phyloP scores from a whole-genome alignment of 2,797 vertebrate species.

The Pristis pectinata region DNA sequence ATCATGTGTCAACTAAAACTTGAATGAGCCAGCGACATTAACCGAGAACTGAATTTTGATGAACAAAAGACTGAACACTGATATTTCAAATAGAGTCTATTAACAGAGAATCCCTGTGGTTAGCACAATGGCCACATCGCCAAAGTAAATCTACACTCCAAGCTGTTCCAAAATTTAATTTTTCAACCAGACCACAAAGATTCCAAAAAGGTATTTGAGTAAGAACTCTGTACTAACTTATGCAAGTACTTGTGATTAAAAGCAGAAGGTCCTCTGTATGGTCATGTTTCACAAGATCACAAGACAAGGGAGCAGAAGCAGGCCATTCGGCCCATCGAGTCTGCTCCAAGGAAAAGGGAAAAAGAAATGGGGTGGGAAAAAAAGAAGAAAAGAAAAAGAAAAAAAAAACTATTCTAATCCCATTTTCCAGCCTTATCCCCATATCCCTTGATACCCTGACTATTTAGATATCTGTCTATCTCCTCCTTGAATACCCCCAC shows the following conservation, averaged over 20 bases:
- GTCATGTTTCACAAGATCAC: no score
- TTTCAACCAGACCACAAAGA: not conserved
- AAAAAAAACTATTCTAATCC: no score
- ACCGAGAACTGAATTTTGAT: not conserved
- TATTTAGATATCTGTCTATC: no score
- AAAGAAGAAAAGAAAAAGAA: no score
- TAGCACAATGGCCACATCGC: not conserved
- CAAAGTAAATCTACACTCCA: not conserved
- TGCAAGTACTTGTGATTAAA: not conserved
- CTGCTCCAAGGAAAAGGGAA: no score
- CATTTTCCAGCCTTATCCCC: no score
- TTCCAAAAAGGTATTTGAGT: not conserved
- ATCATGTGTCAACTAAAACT: not conserved
- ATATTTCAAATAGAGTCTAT: no score
- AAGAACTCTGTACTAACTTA: not conserved
- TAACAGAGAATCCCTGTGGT: not conserved
- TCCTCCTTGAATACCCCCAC: no score
- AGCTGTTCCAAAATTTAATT: not conserved
- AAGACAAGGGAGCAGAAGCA: no score
- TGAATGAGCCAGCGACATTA: not conserved
- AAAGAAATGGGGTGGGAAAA: no score
- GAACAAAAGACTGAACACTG: not conserved
- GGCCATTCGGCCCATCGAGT: no score
- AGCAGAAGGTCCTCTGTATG: not conserved
- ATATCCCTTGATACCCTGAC: no score